These are phyloP conservation scores for Orthonychiurus folsomi DNA, from an alignment of 2,888 invertebrate species.

Conservation along the genomic window DNA sequence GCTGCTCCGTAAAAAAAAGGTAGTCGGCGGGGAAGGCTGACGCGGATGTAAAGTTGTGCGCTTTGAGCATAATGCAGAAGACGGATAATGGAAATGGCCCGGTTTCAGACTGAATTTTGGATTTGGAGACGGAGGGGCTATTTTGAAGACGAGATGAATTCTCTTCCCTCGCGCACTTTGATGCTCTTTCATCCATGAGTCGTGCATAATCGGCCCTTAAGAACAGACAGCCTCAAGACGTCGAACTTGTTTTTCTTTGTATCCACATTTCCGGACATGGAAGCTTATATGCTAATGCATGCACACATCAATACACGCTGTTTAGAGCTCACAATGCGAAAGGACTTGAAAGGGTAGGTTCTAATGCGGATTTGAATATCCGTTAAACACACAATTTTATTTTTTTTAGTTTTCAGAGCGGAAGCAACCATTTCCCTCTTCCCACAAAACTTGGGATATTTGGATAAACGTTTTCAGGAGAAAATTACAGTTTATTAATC, in stretches of 20 bases:
- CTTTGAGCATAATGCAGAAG: background rate
- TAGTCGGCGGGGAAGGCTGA: background rate
- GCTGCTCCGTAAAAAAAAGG: background rate
- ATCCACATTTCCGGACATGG: background rate
- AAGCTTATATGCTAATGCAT: background rate
- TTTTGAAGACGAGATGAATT: background rate
- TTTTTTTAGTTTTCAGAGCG: no score
- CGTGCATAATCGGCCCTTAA: slow-evolving; percentile 1
- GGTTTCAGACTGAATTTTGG: background rate
- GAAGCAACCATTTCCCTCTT: no score
- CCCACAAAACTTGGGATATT: no score
- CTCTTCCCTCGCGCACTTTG: background rate
- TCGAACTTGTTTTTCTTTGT: slow-evolving; percentile 1
- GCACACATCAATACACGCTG: background rate
- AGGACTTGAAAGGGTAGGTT: background rate
- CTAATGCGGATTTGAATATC: background rate
- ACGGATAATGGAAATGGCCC: background rate
- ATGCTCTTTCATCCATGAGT: slow-evolving; percentile 1
- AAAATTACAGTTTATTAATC: no score
- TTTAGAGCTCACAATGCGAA: background rate
- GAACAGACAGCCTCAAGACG: slow-evolving; percentile 1
- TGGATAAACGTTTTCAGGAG: no score
- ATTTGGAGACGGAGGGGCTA: background rate
- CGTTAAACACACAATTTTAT: background rate
- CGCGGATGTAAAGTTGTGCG: no score